phyloP scores from a whole-genome alignment of 2,113 vertebrate genomes.

The Oplegnathus fasciatus region DNA sequence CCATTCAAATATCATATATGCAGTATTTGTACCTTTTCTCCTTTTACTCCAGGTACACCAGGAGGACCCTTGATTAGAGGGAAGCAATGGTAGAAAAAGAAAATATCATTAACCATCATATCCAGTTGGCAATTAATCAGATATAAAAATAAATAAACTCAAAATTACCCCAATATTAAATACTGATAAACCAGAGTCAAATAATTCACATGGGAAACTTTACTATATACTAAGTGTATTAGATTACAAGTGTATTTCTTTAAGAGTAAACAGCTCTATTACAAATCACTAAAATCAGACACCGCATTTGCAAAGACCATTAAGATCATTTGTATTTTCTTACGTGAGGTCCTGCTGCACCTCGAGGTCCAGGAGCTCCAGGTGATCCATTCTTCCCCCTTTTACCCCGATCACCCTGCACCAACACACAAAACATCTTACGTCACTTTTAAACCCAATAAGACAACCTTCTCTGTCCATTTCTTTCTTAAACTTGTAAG shows the following conservation, averaged over 20 bases:
- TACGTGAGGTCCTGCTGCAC: constrained; percentile 83
- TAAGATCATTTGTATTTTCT: background rate
- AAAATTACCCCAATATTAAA: background rate
- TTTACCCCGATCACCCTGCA: constrained; percentile 88
- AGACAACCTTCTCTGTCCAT: background rate
- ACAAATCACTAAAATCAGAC: background rate
- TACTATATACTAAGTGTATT: background rate
- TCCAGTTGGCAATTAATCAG: background rate
- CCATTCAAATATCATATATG: background rate
- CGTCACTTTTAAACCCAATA: background rate
- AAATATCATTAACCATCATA: background rate
- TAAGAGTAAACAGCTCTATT: background rate
- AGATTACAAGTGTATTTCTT: background rate
- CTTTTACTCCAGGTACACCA: constrained; percentile 86
- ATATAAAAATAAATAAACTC: background rate
- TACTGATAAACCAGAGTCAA: background rate
- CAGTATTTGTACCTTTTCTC: constrained; percentile 84
- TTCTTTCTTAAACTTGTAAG: background rate
- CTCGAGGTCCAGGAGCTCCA: constrained; percentile 82
- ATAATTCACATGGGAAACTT: background rate
- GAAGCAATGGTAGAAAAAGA: background rate
- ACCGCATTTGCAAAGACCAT: background rate
- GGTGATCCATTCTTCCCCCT: constrained; percentile 87
- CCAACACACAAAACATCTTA: constrained; percentile 12
- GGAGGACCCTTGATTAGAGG: constrained; percentile 81